Base-by-base conservation (phyloP, 2,888 invertebrate genomes). In the Tanypteryx hageni region DNA sequence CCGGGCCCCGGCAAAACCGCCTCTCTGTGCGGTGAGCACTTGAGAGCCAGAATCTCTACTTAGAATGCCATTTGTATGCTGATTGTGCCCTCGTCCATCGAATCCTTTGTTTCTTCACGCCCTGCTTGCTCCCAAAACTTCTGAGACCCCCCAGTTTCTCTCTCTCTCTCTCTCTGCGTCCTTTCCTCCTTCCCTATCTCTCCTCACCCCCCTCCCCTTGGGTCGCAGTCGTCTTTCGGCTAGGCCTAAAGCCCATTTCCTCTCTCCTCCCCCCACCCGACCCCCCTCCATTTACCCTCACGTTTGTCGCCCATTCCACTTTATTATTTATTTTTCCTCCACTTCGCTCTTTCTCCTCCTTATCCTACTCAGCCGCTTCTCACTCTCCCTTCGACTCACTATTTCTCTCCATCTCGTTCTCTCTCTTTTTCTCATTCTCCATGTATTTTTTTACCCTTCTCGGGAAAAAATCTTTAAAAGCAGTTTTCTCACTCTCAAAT, bases 31-130 rank as follows among this genome's bases (percentile, higher is more conserved):
- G 56, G 57, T 44, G 83, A 57, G 56, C 83, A 83, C 83, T 83
- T 82, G 83, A 44, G 44, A 57, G 83, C 83, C 31, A 31, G 44
- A 82, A 82, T 44, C 82, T 83, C 83, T 83, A 44, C 57, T 83
- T 83, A 83, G 83, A 83, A 57, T 57, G 83, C 83, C 83, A 83
- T 83, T 83, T 83, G 83, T 83, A 83, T 83, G 83, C 83, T 83
- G 83, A 83, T 83, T 83, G 18, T n/a, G 16, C 83, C 57, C 83
- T 83, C 83, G 83, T 83, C 83, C 83, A 83, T 83, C 83, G 83
- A 83, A 83, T 57, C 83, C 83, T 83, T 82, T 83, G 83, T 83
- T 83, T 83, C 83, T 83, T 83, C 56, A 83, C 83, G 83, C 83
- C 83, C 83, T 83, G 83, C 44, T 57, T 56, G 57, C 83, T 83